Conservation (phyloP, 2,888 invertebrate genomes). For the Cheilosia urbana region DNA sequence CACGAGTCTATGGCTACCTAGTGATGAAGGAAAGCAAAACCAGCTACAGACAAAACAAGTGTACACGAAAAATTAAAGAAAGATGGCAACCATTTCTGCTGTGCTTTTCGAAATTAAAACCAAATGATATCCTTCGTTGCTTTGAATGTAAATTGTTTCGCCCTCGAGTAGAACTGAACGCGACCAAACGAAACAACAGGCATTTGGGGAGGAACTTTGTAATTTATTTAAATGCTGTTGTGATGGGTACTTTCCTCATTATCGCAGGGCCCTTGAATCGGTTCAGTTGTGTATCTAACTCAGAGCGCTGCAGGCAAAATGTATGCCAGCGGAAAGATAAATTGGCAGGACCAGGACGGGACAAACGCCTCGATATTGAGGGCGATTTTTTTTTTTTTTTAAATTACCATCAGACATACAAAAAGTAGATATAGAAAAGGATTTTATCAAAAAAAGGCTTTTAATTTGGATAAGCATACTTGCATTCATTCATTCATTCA, state of each 20-base stretch:
- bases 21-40: neutral
- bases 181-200: slow-evolving; percentile 11
- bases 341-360: too few species aligned
- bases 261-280: slow-evolving; percentile 6
- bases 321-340: too few species aligned
- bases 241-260: slow-evolving; percentile 39
- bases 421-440: too few species aligned
- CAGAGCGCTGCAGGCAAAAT: neutral
- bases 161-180: neutral
- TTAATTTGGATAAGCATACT: too few species aligned
- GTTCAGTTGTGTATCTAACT: slow-evolving; percentile 1
- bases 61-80: neutral
- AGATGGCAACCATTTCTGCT: slow-evolving; percentile 19
- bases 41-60: neutral
- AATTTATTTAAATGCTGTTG: slow-evolving; percentile 55
- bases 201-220: slow-evolving; percentile 36
- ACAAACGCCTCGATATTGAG: too few species aligned
- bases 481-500: too few species aligned
- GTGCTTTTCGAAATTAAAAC: slow-evolving; percentile 56
- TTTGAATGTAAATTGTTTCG: slow-evolving; percentile 54
- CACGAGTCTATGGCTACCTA: too few species aligned
- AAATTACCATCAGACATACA: too few species aligned
- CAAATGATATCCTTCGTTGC: slow-evolving; percentile 61
- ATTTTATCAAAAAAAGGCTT: too few species aligned
- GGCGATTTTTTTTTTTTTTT: too few species aligned